A percentile compares a stretch with the other conserved stretches of the same genome.
These are phyloP conservation scores for Mus spretus DNA, from an alignment of 2,797 vertebrate genomes.

Conservation along the genomic window DNA sequence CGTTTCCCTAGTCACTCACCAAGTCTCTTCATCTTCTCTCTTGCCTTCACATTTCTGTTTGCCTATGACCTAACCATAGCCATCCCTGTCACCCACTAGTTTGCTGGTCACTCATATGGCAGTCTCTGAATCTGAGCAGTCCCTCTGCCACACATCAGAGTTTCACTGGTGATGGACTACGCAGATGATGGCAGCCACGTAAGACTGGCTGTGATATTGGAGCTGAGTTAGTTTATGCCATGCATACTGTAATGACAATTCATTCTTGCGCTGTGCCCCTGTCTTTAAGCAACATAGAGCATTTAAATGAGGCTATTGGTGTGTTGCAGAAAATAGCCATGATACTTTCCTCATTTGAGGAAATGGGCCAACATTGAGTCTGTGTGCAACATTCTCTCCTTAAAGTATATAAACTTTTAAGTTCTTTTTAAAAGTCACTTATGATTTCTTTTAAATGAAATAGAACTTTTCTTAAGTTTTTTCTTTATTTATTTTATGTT, in stretches of 20 bases:
- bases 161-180: not conserved
- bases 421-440: not conserved
- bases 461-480: slow-evolving; percentile 1
- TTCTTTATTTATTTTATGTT: not conserved
- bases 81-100: not conserved
- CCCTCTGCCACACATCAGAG: not conserved
- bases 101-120: not conserved
- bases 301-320: slow-evolving; percentile 32
- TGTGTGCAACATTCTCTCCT: slow-evolving; percentile 15
- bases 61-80: not conserved
- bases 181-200: not conserved
- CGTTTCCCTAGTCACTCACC: not conserved
- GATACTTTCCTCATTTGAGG: not conserved
- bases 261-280: not conserved
- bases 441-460: slow-evolving; percentile 33
- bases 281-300: not conserved
- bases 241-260: not conserved
- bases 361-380: slow-evolving; percentile 14
- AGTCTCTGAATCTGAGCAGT: not conserved
- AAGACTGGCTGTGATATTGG: not conserved
- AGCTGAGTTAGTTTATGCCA: not conserved
- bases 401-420: slow-evolving; percentile 34
- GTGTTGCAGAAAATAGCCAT: not conserved
- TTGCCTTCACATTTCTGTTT: slow-evolving; percentile 25
- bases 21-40: not conserved